Evolutionary conservation across 2,113 vertebrate genomes (phyloP).

Genomic region (Solenodon paradoxus): DNA sequence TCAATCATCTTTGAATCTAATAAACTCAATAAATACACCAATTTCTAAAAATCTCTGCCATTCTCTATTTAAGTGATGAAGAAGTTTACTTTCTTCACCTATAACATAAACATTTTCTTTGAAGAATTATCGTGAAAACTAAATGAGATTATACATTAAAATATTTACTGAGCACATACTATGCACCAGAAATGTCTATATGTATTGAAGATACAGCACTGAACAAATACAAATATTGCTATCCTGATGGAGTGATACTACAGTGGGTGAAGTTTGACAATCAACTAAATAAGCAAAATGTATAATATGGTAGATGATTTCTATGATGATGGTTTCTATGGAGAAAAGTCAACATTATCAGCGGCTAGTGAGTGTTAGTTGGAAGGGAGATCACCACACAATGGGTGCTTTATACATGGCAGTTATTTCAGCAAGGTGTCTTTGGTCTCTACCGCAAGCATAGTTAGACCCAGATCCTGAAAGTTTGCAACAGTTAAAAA

Average conservation of each 20-base stretch:
- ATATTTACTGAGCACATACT: not conserved
- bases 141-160: not conserved
- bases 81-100: not conserved
- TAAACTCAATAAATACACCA: not conserved
- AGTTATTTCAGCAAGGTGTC: not conserved
- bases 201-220: not conserved
- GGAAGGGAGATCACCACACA: not conserved
- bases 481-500: not conserved
- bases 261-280: not conserved
- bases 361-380: not conserved
- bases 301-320: not conserved
- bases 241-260: not conserved
- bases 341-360: not conserved
- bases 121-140: not conserved
- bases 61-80: not conserved
- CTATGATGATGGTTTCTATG: not conserved
- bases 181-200: not conserved
- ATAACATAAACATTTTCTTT: not conserved
- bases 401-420: not conserved
- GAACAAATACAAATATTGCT: not conserved
- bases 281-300: not conserved
- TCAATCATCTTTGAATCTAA: slow-evolving; percentile 2
- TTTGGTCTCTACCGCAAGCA: not conserved
- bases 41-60: not conserved
- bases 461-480: not conserved